A percentile compares a stretch with the other conserved stretches of the same genome.
These are phyloP conservation scores for Heterohyrax brucei DNA, from an alignment of 2,797 vertebrate genomes.

Conservation along the genomic window DNA sequence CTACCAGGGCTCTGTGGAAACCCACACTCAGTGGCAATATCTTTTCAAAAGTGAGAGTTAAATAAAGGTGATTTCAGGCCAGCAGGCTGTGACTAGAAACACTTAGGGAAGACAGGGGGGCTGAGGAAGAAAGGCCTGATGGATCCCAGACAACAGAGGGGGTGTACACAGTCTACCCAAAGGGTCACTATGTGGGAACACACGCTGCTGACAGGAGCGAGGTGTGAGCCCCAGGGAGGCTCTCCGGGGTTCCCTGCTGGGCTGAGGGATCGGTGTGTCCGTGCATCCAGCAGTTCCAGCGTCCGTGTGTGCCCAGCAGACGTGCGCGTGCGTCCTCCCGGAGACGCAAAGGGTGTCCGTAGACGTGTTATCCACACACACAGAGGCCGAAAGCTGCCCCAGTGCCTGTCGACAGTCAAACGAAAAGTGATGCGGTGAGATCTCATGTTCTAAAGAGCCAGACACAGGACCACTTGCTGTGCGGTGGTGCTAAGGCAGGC, in stretches of 20 bases:
- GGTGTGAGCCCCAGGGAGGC: background rate
- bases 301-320: no score
- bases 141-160: background rate
- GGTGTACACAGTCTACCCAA: no score
- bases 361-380: background rate
- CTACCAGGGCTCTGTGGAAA: background rate
- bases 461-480: background rate
- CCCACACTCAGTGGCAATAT: background rate
- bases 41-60: background rate
- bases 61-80: no score
- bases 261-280: background rate
- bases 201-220: background rate
- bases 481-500: background rate
- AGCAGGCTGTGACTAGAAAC: background rate
- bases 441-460: no score
- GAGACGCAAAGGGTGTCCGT: rapidly evolving
- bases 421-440: background rate
- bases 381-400: background rate
- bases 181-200: no score
- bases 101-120: background rate
- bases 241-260: background rate
- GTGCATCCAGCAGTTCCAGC: no score
- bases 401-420: rapidly evolving
- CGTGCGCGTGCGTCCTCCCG: rapidly evolving
- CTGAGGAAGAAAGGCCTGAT: background rate